Conservation (phyloP, 2,888 invertebrate genomes). For the Petrophora chlorosata region DNA sequence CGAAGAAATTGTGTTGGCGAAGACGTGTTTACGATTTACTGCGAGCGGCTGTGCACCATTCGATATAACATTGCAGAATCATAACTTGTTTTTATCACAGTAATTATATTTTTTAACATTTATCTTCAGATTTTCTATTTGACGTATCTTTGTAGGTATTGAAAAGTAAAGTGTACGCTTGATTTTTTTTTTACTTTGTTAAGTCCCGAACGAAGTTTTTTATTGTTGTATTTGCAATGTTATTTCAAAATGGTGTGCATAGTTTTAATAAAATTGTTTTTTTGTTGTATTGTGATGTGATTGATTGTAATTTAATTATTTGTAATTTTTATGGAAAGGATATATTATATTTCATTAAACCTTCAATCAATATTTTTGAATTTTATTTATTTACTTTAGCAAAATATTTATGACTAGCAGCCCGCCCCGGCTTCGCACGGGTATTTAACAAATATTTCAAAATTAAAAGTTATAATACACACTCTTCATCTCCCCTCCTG, state of each 20-base stretch:
- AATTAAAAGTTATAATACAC: too few relatives aligned
- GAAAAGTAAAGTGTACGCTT: slow-evolving; percentile 16
- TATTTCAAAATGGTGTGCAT: slow-evolving; percentile 37
- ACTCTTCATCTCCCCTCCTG: too few relatives aligned
- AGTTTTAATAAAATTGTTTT: slow-evolving; percentile 13
- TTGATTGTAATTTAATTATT: slow-evolving; percentile 36
- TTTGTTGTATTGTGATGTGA: slow-evolving; percentile 46
- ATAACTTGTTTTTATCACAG: not conserved
- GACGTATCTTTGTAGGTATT: not conserved
- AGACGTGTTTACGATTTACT: slow-evolving; percentile 13
- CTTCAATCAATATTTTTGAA: slow-evolving; percentile 43
- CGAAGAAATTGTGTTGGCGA: slow-evolving; percentile 7
- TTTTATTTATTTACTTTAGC: too few relatives aligned
- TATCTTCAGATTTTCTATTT: not conserved
- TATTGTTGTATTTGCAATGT: slow-evolving; percentile 41
- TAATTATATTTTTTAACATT: too few relatives aligned
- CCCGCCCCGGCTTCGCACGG: too few relatives aligned
- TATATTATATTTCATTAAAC: slow-evolving; percentile 48
- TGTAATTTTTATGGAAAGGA: slow-evolving; percentile 52
- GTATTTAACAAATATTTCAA: too few relatives aligned
- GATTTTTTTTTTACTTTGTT: too few relatives aligned
- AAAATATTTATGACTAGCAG: too few relatives aligned
- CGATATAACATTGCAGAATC: slow-evolving; percentile 22
- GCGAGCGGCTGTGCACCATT: slow-evolving; percentile 19
- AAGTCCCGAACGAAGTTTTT: slow-evolving; percentile 3